A percentile compares a stretch with the other conserved stretches of the same genome.
These are phyloP conservation scores for Leucopsar rothschildi DNA, from an alignment of 2,113 vertebrate species.

Conservation along the genomic window DNA sequence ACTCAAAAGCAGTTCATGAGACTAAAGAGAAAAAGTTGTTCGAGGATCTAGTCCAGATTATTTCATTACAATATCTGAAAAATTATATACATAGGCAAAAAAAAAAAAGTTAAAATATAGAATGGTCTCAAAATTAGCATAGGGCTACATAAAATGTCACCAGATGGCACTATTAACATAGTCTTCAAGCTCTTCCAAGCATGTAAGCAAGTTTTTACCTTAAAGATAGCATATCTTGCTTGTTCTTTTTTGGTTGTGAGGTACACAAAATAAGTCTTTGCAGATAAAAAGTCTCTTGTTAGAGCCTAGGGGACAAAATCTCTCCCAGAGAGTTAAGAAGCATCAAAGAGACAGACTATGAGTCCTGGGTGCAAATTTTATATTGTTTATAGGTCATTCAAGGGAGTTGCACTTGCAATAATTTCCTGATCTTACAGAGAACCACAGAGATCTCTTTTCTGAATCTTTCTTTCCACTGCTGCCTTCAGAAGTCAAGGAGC, in stretches of 20 bases:
- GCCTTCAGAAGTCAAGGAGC: neutral
- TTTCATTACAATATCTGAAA: neutral
- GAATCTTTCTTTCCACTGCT: neutral
- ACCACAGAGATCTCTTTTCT: neutral
- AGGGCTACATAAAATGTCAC: constrained; percentile 15
- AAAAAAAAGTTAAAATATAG: neutral
- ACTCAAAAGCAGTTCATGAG: neutral
- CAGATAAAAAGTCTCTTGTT: neutral
- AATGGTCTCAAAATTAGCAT: neutral
- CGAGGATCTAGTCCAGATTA: neutral
- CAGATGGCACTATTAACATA: constrained; percentile 56
- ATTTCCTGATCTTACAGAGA: neutral
- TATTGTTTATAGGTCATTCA: neutral
- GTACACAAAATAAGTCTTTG: neutral
- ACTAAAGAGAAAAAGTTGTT: neutral
- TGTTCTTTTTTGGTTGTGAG: neutral
- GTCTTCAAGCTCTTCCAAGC: neutral
- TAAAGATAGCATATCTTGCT: neutral
- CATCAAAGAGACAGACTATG: neutral
- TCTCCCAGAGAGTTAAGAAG: neutral
- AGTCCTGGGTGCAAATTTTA: neutral
- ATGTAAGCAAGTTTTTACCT: neutral
- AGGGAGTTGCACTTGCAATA: neutral
- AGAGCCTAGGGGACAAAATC: neutral
- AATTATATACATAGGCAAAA: neutral